phyloP scores from a whole-genome alignment of 37 sponge, comb jelly and placozoan species.

The Haliclona indistincta region DNA sequence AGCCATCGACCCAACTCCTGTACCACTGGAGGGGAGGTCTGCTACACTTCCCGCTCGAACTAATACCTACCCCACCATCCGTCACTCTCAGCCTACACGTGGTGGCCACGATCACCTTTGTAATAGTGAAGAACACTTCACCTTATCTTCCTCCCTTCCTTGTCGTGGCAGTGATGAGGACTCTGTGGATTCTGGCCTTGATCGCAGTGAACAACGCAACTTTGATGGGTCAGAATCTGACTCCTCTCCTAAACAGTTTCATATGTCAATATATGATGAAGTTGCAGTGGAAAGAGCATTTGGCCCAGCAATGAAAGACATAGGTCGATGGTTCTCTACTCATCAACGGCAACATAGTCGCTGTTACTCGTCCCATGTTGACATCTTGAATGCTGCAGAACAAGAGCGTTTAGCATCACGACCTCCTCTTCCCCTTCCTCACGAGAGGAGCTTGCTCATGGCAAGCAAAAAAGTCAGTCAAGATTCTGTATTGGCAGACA shows the following conservation, averaged over 20 bases:
- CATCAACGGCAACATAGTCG: background rate
- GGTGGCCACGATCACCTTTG: too few species aligned
- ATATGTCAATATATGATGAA: conserved; percentile 37
- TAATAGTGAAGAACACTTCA: too few species aligned
- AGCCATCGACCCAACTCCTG: background rate
- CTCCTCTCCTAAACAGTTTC: background rate
- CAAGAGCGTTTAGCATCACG: conserved; percentile 52
- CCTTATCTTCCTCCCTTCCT: background rate
- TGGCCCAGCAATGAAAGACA: conserved; percentile 84
- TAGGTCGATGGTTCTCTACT: conserved; percentile 57
- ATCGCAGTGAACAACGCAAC: background rate
- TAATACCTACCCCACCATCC: background rate
- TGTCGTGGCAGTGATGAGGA: conserved; percentile 48
- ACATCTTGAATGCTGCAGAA: conserved; percentile 34
- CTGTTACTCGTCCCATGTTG: too few species aligned
- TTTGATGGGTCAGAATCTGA: background rate
- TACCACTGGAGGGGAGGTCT: background rate
- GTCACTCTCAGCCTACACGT: background rate
- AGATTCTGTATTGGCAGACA: background rate
- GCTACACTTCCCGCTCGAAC: background rate
- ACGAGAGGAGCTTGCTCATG: background rate
- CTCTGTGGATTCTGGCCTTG: conserved; percentile 46
- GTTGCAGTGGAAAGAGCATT: conserved; percentile 69
- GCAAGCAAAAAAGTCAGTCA: background rate
- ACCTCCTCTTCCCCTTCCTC: conserved; percentile 65